Evolutionary conservation across 2,797 vertebrate species (phyloP).

Genomic region (Megaceryle alcyon): DNA sequence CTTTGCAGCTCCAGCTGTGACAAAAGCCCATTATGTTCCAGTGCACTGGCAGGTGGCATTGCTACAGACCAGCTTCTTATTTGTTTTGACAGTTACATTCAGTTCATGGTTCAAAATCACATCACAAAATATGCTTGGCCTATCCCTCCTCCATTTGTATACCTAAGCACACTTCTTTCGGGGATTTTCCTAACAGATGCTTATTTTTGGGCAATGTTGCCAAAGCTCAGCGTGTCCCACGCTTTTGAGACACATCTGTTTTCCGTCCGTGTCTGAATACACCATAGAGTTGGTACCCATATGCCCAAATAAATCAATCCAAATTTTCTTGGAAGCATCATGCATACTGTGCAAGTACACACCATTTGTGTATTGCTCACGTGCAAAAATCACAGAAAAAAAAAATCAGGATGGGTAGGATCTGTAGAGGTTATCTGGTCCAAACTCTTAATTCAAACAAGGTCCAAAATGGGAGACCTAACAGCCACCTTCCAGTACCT

Average conservation of each 20-base stretch:
- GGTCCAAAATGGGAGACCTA: too few species aligned
- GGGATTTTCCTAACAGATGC: background rate
- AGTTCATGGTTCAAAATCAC: background rate
- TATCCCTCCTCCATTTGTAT: background rate
- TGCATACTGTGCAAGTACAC: background rate
- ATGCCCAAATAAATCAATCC: slow-evolving; percentile 20
- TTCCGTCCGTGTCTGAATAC: background rate
- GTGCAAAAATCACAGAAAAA: background rate
- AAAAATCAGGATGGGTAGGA: background rate
- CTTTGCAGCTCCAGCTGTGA: background rate
- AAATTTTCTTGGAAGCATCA: slow-evolving; percentile 24
- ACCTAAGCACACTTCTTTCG: background rate
- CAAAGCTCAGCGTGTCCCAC: background rate
- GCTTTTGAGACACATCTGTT: slow-evolving; percentile 5
- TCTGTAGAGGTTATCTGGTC: background rate
- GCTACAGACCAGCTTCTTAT: background rate
- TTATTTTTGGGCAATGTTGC: background rate
- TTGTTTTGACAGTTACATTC: background rate
- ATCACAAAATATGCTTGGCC: background rate
- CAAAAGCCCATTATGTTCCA: background rate
- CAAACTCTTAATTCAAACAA: background rate
- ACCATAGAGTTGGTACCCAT: background rate
- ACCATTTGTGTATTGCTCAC: background rate
- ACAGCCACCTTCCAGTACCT: too few species aligned
- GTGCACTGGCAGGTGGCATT: background rate